A percentile compares a stretch with the other conserved stretches of the same genome.
Evolutionary conservation across 2,797 vertebrate species (phyloP).

Genomic region (Crenichthys baileyi): DNA sequence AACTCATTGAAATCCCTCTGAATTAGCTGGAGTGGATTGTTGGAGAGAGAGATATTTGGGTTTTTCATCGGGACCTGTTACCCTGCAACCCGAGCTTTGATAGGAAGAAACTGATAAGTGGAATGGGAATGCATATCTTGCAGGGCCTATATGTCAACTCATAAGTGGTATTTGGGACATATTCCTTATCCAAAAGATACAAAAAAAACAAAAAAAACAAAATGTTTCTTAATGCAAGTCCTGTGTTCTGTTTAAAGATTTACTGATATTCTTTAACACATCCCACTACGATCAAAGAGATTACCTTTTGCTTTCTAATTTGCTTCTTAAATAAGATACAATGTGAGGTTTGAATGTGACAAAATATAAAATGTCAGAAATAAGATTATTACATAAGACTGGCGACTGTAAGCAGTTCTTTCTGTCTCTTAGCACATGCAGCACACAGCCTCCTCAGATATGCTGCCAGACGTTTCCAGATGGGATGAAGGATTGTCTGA

Average conservation of each 20-base stretch:
- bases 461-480: conserved; percentile 59
- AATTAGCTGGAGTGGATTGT: background rate
- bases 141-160: background rate
- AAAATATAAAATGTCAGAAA: conserved; percentile 3
- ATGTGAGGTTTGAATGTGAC: background rate
- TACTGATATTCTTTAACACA: background rate
- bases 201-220: background rate
- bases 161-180: background rate
- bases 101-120: background rate
- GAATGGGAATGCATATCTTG: background rate
- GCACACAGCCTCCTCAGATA: conserved; percentile 21
- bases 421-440: conserved; percentile 28
- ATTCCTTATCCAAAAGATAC: background rate
- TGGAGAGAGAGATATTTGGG: background rate
- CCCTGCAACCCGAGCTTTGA: background rate
- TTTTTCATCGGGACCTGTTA: background rate
- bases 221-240: background rate
- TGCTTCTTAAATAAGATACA: background rate
- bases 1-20: background rate
- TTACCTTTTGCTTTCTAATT: background rate
- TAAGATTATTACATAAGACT: conserved; percentile 17
- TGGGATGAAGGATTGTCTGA: conserved; percentile 58
- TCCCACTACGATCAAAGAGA: background rate
- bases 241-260: background rate
- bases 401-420: background rate